Base-by-base conservation (phyloP, 2,113 vertebrate genomes). In the Chitala chitala region DNA sequence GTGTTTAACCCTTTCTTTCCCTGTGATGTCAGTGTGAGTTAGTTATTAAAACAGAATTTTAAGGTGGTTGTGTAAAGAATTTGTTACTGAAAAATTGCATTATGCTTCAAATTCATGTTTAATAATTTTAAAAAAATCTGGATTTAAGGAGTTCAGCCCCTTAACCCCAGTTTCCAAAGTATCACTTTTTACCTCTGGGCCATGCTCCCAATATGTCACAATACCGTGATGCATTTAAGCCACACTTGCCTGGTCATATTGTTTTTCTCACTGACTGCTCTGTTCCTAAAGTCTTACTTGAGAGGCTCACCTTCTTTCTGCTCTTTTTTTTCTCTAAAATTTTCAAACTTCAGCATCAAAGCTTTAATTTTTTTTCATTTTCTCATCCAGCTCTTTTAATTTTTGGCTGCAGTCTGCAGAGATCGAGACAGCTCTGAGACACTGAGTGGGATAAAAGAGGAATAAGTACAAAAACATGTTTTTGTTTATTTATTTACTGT, bases 401-500 rank as follows among this genome's bases (percentile, higher is more conserved):
- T 51, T 33, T 48, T 26, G 10, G 46, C 26, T 29, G 15, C 20
- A 53, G 68, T 69, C 68, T 69, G 29, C 68, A 69, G 48, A 31
- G 46, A 69, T 51, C 44, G 15, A 10, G 68, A n/a, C 29, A 33
- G 48, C 68, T 51, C 15, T 1, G 17, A n/a, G 68, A 51, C 68
- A 4, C 46, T 7, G 48, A 69, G 68, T 33, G 68, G 68, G 68
- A 69, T 69, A 48, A 69, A 51, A 53, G 44, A 33, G 15, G 48
- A 0, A 10, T 8, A n/a, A 33, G 29, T n/a, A 51, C 29, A 51
- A 46, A 53, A 17, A 50, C 5, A 17, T 36, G 40, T 50, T 69
- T 69, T 69, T 69, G 68, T 69, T 69, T 69, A 69, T 69, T 69
- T 69, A 69, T 69, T 53, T 69, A 53, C n/a, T 50, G 48, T 53